Base-by-base conservation (phyloP, 1,140 invertebrate species). In the Nephila pilipes region DNA sequence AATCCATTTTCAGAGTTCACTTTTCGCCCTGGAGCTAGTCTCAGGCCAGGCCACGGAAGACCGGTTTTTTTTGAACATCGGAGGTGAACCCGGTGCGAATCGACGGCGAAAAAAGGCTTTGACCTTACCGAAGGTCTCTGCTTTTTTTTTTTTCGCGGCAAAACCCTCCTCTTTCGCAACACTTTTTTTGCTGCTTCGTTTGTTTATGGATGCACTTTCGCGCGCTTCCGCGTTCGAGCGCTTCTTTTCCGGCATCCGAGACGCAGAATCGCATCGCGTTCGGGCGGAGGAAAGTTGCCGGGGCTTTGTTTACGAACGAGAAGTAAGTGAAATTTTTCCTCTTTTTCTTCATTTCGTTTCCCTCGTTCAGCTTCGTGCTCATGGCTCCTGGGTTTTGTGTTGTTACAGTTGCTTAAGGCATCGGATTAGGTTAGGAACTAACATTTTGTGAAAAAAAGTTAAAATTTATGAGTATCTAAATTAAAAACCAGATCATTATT, bases 181-280 rank as follows among this genome's bases (percentile, higher is more conserved):
- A 75, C 29, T 18, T 75, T 6, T 75, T 20, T 36, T 75, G 29
- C 4, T 75, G 25, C 1, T 60, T 38, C n/a, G 58, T 58, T 79
- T 18, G 85, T 58, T 81, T 57, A 25, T 57, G 14, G 69, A 57
- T 81, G 55, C 55, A 46, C 54, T 69, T 93, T 87, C 91, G 18
- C 29, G 54, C 12, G 91, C 91, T 93, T 93, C 91, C 91, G 91
- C 85, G 65, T 93, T 69, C 54, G 90, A 25, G 29, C 32, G 69
- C 16, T 32, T 55, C 81, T 55, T 57, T 83, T 29, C 46, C 16
- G 38, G 38, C 46, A 75, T 32, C 29, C 46, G 6, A 46, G 46
- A 10, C 2, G 46, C 46, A 46, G 46, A 46, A 46, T 18, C 29
- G 12, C 69, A 75, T 18, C 46, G 54, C 22, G 55, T 83, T 22